Percentiles rank a stretch among this genome's conserved stretches.
Evolutionary conservation across 2,113 vertebrate genomes (phyloP).

Genomic region (Cebidichthys violaceus): DNA sequence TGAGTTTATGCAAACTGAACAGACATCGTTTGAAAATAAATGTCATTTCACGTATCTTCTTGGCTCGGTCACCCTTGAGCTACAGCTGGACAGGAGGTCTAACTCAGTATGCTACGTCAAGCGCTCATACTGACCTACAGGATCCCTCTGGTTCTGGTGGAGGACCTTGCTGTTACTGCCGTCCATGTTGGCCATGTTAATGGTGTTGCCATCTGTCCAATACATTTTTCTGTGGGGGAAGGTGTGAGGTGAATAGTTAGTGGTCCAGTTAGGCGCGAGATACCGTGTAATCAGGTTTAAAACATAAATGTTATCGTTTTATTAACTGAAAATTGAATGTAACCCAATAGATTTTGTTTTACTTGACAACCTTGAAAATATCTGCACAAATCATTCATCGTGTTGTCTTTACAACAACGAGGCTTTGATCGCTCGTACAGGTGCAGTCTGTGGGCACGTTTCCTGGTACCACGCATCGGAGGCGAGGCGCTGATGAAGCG

Average conservation of each 20-base stretch:
- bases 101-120: neutral
- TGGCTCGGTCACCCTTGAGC: neutral
- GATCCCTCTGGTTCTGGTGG: slow-evolving; percentile 96
- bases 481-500: slow-evolving; percentile 50
- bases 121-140: slow-evolving; percentile 88
- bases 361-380: slow-evolving; percentile 14
- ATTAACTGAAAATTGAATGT: slow-evolving; percentile 18
- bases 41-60: neutral
- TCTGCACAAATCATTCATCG: neutral
- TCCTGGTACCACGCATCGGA: slow-evolving; percentile 28
- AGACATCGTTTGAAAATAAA: neutral
- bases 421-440: slow-evolving; percentile 11
- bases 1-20: neutral
- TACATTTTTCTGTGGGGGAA: slow-evolving; percentile 90
- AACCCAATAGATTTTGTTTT: slow-evolving; percentile 14
- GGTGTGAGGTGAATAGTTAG: slow-evolving; percentile 26
- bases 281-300: slow-evolving; percentile 6
- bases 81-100: neutral
- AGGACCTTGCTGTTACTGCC: slow-evolving; percentile 98
- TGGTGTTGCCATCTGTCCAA: slow-evolving; percentile 97
- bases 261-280: slow-evolving; percentile 15
- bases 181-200: slow-evolving; percentile 99
- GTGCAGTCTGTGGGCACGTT: slow-evolving; percentile 14
- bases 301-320: slow-evolving; percentile 11
- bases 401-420: neutral